Base-by-base conservation (phyloP, 2,797 vertebrate genomes). In the Distichodus sexfasciatus region DNA sequence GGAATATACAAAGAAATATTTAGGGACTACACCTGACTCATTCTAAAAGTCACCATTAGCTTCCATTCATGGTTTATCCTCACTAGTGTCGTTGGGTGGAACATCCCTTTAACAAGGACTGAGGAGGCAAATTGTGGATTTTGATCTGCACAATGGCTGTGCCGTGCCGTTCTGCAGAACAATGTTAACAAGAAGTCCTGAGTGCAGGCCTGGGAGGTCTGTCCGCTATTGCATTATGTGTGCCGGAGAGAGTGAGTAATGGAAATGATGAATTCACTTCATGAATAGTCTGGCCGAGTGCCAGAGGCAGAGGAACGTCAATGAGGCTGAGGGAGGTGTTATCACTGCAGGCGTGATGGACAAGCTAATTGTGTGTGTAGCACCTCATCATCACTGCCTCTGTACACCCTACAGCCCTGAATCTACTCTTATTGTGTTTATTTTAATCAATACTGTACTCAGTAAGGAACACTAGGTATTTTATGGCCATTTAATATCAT, bases 231-330 rank as follows among this genome's bases (percentile, higher is more conserved):
- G 63, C 53, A 43, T 57, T 58, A 64, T 69, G 72, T 70, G 41
- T 26, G 21, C 53, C 29, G 51, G 48, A 69, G 57, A 59, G 67
- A 46, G 58, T 58, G 58, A 77, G 66, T 70, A 67, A 75, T 77
- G 63, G 21, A 63, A 17, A 10, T 67, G 72, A 77, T 75, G 53
- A 72, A 77, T 72, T 70, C 35, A n/a, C 63, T 60, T 70, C 54
- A 35, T 78, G 70, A 72, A 65, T 8, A 28, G 23, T 36, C 48
- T 61, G 44, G 64, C 58, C 47, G 4, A 36, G 28, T 40, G 48
- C 47, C 72, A 77, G 61, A 69, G 14, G 31, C 57, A 40, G 55
- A 69, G 55, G 36, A 47, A 29, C 50, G 40, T 38, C 26, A 33
- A 43, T 46, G 51, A 69, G 69, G 28, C 21, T 35, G 46, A 12